phyloP scores from a whole-genome alignment of 1,140 invertebrate genomes.

The Halesus radiatus region DNA sequence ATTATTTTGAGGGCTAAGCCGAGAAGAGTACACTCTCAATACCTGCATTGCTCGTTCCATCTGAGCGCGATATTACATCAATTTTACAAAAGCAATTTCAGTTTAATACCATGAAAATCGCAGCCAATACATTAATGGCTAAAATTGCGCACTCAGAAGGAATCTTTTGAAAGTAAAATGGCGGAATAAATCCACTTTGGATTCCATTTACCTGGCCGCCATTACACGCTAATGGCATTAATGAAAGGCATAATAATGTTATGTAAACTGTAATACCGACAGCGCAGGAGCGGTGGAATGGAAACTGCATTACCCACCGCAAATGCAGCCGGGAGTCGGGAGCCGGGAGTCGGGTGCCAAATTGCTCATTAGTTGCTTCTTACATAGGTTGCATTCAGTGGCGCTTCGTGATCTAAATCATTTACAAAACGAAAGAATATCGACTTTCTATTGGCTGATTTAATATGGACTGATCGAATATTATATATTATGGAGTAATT shows the following conservation, averaged over 20 bases:
- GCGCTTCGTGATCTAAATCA: no score
- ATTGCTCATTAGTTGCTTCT: neutral
- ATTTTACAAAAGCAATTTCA: slow-evolving; percentile 8
- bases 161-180: neutral
- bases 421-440: no score
- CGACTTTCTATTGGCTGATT: no score
- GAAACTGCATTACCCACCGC: slow-evolving; percentile 24
- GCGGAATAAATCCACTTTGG: slow-evolving; percentile 5
- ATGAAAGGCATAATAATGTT: slow-evolving; percentile 36
- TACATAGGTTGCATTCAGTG: neutral
- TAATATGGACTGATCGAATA: no score
- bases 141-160: slow-evolving; percentile 16
- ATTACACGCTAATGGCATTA: slow-evolving; percentile 35
- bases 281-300: neutral
- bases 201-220: slow-evolving; percentile 36
- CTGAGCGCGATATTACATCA: neutral
- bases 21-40: no score
- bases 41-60: no score
- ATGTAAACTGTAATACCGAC: slow-evolving; percentile 23
- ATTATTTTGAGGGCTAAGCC: no score
- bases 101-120: slow-evolving; percentile 8
- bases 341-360: neutral
- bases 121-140: slow-evolving; percentile 11
- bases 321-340: neutral
- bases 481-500: no score